phyloP scores from a whole-genome alignment of 2,797 vertebrate species.

The Malacoraja senta region DNA sequence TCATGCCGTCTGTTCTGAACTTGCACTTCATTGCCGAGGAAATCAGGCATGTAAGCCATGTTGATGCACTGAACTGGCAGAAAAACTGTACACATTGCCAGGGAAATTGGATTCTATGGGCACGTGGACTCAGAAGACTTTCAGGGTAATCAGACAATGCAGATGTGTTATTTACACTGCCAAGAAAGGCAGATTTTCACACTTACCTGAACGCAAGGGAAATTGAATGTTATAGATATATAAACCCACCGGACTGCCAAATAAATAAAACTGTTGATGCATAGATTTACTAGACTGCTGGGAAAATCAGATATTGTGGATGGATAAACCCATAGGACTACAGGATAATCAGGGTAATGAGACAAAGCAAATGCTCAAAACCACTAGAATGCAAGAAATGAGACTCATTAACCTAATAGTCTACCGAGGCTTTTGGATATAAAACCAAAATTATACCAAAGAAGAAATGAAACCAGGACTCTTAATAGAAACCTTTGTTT shows the following conservation, averaged over 20 bases:
- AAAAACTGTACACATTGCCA: background rate
- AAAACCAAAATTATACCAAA: background rate
- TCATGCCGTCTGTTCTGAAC: constrained; percentile 1
- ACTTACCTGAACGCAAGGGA: background rate
- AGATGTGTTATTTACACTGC: constrained; percentile 9
- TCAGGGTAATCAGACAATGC: background rate
- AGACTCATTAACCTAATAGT: background rate
- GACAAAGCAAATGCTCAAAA: constrained; percentile 27
- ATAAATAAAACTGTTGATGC: background rate
- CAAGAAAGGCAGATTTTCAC: background rate
- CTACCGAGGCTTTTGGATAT: background rate
- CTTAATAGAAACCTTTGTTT: background rate
- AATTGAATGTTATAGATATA: background rate
- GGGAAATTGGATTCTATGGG: constrained; percentile 17
- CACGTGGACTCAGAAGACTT: constrained; percentile 20
- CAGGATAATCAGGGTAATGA: constrained; percentile 25
- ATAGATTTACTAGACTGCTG: background rate
- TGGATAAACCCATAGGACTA: constrained; percentile 30
- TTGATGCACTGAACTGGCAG: background rate
- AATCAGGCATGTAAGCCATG: constrained; percentile 19
- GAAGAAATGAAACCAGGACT: background rate
- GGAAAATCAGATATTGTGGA: constrained; percentile 8
- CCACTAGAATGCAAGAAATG: background rate
- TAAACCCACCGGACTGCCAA: constrained; percentile 12
- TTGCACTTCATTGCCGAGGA: background rate